Percentiles rank a stretch among this genome's conserved stretches.
These are phyloP conservation scores for Microcebus ravelobensis DNA, from an alignment of 2,113 vertebrate species.

Conservation along the genomic window DNA sequence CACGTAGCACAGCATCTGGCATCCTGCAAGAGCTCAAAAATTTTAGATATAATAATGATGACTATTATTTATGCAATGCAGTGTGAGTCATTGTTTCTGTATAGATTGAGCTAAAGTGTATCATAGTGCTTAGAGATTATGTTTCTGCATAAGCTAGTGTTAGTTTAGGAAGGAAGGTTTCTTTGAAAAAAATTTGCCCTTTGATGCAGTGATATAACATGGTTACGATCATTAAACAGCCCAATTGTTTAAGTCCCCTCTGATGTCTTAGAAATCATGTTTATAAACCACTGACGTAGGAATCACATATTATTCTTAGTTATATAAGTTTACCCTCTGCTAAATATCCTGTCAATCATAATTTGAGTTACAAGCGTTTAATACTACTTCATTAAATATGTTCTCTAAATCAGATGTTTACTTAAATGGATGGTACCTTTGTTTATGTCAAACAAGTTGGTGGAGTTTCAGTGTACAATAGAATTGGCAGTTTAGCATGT, in stretches of 20 bases:
- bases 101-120: not conserved
- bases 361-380: conserved; percentile 33
- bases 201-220: not conserved
- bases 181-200: not conserved
- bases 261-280: not conserved
- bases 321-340: not conserved
- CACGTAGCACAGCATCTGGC: not conserved
- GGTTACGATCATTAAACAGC: not conserved
- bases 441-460: conserved; percentile 11
- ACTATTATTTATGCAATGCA: not conserved
- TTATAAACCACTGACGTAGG: not conserved
- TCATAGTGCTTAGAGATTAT: not conserved
- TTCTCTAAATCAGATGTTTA: conserved; percentile 29
- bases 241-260: not conserved
- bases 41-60: not conserved
- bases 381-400: conserved; percentile 35
- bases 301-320: not conserved
- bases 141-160: not conserved
- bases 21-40: not conserved
- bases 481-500: conserved; percentile 19
- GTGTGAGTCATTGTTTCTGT: not conserved
- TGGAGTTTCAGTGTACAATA: not conserved
- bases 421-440: conserved; percentile 36
- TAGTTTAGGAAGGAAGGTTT: conserved; percentile 15
- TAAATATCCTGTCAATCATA: not conserved